phyloP scores from a whole-genome alignment of 2,113 vertebrate species.

The Crypturellus undulatus region DNA sequence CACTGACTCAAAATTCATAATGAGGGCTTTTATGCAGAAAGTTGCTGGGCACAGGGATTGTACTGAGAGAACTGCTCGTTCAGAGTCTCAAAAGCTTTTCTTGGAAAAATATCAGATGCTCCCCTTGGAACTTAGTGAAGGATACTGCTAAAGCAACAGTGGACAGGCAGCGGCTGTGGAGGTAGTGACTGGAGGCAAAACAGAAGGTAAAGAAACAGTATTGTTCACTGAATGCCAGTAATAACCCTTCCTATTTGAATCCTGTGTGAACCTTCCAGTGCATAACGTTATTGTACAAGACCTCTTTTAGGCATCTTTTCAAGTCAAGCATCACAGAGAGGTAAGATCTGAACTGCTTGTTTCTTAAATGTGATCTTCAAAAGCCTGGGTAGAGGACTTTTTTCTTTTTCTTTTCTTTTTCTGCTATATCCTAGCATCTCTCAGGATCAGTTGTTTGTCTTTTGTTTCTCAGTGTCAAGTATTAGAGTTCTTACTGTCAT shows the following conservation, averaged over 20 bases:
- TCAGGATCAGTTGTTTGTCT: neutral
- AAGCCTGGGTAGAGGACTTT: neutral
- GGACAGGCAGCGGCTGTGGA: neutral
- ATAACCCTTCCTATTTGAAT: constrained; percentile 22
- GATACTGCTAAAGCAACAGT: constrained; percentile 32
- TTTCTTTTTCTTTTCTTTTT: neutral
- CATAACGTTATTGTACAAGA: neutral
- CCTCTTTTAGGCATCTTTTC: constrained; percentile 29
- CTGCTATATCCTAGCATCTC: neutral
- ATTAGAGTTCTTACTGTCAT: neutral
- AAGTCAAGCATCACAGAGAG: constrained; percentile 12
- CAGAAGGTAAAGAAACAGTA: neutral
- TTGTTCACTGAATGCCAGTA: neutral
- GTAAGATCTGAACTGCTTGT: constrained; percentile 31
- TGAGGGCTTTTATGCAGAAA: constrained; percentile 60
- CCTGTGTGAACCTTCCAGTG: constrained; percentile 4
- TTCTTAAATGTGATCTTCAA: constrained; percentile 13
- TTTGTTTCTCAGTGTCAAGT: neutral
- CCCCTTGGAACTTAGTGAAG: constrained; percentile 32
- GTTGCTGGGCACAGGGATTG: constrained; percentile 14
- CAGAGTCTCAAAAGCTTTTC: constrained; percentile 61
- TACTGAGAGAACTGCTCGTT: constrained; percentile 51
- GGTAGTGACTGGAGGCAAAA: neutral
- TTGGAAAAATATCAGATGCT: constrained; percentile 71
- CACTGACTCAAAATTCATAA: constrained; percentile 63